Evolutionary conservation across 2,888 invertebrate genomes (phyloP).

Genomic region (Proisotoma minuta): DNA sequence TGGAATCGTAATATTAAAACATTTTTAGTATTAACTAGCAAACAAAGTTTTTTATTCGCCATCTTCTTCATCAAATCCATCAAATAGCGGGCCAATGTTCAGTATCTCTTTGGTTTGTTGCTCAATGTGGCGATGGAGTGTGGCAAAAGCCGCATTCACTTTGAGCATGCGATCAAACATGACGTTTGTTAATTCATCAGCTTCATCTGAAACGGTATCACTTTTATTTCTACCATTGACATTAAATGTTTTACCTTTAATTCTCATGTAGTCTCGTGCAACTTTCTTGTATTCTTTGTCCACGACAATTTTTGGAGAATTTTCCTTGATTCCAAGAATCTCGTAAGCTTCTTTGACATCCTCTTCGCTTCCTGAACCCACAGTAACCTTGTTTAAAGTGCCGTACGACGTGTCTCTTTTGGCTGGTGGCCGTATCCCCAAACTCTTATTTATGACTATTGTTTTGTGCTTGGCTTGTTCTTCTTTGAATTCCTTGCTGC

Average conservation of each 20-base stretch:
- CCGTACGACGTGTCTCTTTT: neutral
- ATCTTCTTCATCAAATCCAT: neutral
- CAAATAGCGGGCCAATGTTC: no score
- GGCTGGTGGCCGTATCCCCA: no score
- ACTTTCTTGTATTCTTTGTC: neutral
- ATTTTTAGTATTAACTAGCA: no score
- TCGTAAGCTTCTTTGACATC: neutral
- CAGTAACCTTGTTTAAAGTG: neutral
- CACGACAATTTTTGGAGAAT: neutral
- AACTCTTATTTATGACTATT: neutral
- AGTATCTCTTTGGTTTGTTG: no score
- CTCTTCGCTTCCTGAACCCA: neutral
- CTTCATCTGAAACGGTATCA: no score
- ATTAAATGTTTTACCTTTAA: neutral
- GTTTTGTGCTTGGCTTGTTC: neutral
- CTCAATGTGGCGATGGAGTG: neutral
- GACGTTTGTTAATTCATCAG: neutral
- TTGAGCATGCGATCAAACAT: no score
- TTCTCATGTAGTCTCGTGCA: neutral
- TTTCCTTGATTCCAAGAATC: neutral
- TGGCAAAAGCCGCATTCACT: neutral
- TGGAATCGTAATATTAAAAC: no score
- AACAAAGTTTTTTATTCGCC: no score
- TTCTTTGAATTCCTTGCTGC: neutral
- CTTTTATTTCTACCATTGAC: no score